Evolutionary conservation across 2,113 vertebrate genomes (phyloP), one percentile per base, ranked within the genome.

Genomic region (Perognathus longimembris): DNA sequence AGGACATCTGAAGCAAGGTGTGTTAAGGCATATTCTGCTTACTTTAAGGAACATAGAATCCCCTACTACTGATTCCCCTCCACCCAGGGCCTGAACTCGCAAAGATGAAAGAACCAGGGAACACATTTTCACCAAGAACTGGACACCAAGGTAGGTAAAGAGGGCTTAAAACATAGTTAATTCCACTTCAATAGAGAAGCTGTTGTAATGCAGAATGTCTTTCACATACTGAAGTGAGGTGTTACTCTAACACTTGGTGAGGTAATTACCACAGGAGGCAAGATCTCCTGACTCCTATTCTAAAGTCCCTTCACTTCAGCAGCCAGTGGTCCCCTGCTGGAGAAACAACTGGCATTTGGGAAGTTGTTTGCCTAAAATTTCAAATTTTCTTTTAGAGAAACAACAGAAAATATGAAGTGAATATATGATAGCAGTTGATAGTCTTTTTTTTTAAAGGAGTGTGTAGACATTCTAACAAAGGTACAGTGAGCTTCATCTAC

Each of bases 1-100:
- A 99, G 97, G 45, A 99, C 98, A 97, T 99, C 98, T 99, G 97
- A 50, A 76, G 92, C 54, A 64, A 78, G 4, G 21, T 54, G 78
- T 38, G 96, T 98, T 98, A 98, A 99, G 98, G 98, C 70, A 96
- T 75, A 96, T 6, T 75, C 5, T 20, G 59, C 59, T 91, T 81
- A 84, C 30, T 89, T 66, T 73, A 45, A 17, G 21, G 7, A 77
- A 34, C n/a, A 57, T 18, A 76, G 67, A 54, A 79, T 34, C 45
- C 20, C 26, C n/a, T 10, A 59, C 4, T 3, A 67, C 1, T 20
- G 63, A 85, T 34, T 80, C 22, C 38, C 54, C 34, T 32, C 42
- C 61, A 67, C 26, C 69, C 3, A 10, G 34, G 15, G 0, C 38
- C 81, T 50, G 24, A 88, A 79, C 42, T 61, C 30, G 36, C 30